Base-by-base conservation (phyloP, 1,140 invertebrate genomes). In the Gryllus bimaculatus region DNA sequence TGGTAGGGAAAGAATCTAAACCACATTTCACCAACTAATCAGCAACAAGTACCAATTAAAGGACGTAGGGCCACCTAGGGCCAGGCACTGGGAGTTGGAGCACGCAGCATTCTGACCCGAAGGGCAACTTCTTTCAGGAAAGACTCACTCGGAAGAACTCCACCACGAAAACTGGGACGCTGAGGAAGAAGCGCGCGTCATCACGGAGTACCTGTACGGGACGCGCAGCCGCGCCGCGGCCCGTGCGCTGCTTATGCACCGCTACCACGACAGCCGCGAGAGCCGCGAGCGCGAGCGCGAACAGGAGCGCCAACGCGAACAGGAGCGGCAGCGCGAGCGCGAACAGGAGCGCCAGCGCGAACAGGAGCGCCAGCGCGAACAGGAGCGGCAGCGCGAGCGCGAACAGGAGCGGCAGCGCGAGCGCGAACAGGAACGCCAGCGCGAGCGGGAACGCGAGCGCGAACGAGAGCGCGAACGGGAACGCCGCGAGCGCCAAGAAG, bases 121-220 rank as follows among this genome's bases (percentile, higher is more conserved):
- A 39, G 26, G 54, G 18, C 18, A 66, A 66, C 18, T 13, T 66
- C 54, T 79, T 81, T 20, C 79, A 87, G 86, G 85, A 80, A 87
- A 85, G 80, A 83, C 85, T 48, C 86, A 87, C 79, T 87, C 87
- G 8, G 86, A 87, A 48, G 85, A 87, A 47, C 82, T 84, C 48
- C 75, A 78, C 13, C 79, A 87, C 12, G 86, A 88, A 79, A 87
- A 87, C 48, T 84, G 88, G 7, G 89, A 90, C 80, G 82, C 82
- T 12, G 83, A 82, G 77, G 82, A 82, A 21, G 83, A 84, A 81
- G 86, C 88, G 7, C 88, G 89, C 82, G 85, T 87, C 10, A 89
- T 90, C 8, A 88, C 88, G 4, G 88, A 89, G 80, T 90, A 86
- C 81, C 83, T 90, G 7, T 89, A 89, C 81, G 87, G 89, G 8